phyloP scores from a whole-genome alignment of 2,888 invertebrate species.

The Nomada fucata region DNA sequence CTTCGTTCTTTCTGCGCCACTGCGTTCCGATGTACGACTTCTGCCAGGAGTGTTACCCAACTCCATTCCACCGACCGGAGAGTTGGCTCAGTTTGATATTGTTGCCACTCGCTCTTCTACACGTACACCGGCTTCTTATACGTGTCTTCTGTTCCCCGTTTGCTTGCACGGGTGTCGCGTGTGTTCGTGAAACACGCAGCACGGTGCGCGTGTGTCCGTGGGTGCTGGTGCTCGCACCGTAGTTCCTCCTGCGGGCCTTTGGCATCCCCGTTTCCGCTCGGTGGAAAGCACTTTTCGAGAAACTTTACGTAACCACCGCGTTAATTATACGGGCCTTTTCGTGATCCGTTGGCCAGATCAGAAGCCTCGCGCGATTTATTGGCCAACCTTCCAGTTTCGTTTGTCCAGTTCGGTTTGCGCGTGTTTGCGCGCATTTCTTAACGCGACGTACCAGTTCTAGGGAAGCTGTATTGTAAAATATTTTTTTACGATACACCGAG shows the following conservation, averaged over 20 bases:
- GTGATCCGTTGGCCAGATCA: constrained; percentile 2
- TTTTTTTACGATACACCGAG: too few species aligned
- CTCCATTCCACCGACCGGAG: constrained; percentile 56
- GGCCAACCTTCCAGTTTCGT: neutral
- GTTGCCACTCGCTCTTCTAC: constrained; percentile 34
- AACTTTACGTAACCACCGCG: constrained; percentile 74
- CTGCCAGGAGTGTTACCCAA: constrained; percentile 62
- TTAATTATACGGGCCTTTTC: constrained; percentile 52
- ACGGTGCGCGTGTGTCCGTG: constrained; percentile 30
- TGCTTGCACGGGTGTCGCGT: neutral
- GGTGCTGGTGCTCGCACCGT: constrained; percentile 77
- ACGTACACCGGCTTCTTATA: neutral
- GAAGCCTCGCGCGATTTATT: constrained; percentile 30
- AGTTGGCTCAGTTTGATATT: constrained; percentile 40
- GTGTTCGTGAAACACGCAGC: constrained; percentile 12
- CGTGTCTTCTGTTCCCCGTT: constrained; percentile 12
- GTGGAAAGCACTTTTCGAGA: constrained; percentile 78
- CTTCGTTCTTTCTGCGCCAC: constrained; percentile 55
- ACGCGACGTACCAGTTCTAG: too few species aligned
- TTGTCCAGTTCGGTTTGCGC: too few species aligned
- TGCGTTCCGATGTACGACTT: constrained; percentile 53
- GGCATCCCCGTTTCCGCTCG: constrained; percentile 69
- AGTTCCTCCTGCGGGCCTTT: constrained; percentile 76
- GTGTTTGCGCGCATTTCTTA: neutral
- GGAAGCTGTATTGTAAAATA: too few species aligned